Evolutionary conservation across 2,113 vertebrate genomes (phyloP), one percentile per base, ranked within the genome.

Genomic region (Erpornis zantholeuca): DNA sequence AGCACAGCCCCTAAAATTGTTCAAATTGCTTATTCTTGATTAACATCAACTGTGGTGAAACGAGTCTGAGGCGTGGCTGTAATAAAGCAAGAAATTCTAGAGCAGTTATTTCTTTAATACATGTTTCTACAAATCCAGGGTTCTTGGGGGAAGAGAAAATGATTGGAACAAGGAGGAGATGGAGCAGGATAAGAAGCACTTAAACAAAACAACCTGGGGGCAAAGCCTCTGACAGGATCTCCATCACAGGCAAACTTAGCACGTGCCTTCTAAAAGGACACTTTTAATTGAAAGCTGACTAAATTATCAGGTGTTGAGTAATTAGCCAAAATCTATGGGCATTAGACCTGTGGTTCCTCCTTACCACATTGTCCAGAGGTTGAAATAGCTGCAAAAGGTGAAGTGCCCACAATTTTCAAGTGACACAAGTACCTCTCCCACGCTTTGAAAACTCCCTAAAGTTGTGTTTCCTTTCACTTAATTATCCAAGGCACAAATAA

Each of bases 341-440:
- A 19, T 76, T 35, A 24, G 25, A 50, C 5, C 17, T 2, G 1
- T 19, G 21, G 4, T 18, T 79, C 31, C 11, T 60, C 65, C 36
- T 47, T 0, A 0, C 7, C 5, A 54, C 15, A 3, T 17, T 16
- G 59, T 24, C 20, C 33, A 66, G 49, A 16, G 29, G 5, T 27
- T 70, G 40, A 7, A 84, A 28, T 2, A 59, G n/a, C 22, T 21
- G 50, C 21, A 35, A n/a, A 75, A 59, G 19, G 33, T 22, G 59
- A 24, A 0, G 0, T 45, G 33, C 15, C 23, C 31, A 12, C 25
- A 63, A 0, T 9, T 4, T 3, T 40, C 21, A 29, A 40, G 12
- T 24, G 33, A 65, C 13, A 12, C 19, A n/a, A 31, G 10, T n/a
- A 52, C 25, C 15, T 22, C 50, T 36, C 40, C 15, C 29, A 44